These are phyloP conservation scores for Geotrypetes seraphini DNA, from an alignment of 2,797 vertebrate species.

Conservation along the genomic window DNA sequence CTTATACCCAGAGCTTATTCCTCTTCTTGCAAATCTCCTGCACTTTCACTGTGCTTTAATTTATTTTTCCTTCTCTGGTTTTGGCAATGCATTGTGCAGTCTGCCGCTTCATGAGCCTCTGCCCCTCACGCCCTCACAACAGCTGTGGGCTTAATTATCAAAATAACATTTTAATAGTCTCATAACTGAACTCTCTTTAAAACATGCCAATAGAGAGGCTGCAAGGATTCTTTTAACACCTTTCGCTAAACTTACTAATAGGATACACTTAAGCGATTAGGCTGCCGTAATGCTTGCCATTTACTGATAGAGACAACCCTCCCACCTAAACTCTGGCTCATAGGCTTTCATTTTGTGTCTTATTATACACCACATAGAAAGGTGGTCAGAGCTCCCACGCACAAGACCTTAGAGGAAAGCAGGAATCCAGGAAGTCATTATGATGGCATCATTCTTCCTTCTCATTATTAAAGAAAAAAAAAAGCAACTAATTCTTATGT, in stretches of 20 bases:
- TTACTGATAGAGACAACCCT: slow-evolving; percentile 26
- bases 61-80: background rate
- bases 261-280: slow-evolving; percentile 41
- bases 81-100: slow-evolving; percentile 12
- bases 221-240: slow-evolving; percentile 50
- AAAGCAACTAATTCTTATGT: slow-evolving; percentile 12
- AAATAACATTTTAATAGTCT: slow-evolving; percentile 76
- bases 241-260: slow-evolving; percentile 53
- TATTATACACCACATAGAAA: slow-evolving; percentile 21
- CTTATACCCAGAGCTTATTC: background rate
- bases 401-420: slow-evolving; percentile 9
- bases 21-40: background rate
- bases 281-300: slow-evolving; percentile 38
- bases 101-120: slow-evolving; percentile 31
- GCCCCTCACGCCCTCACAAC: slow-evolving; percentile 55
- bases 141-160: slow-evolving; percentile 72
- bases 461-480: slow-evolving; percentile 10
- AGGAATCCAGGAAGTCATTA: slow-evolving; percentile 20
- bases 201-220: slow-evolving; percentile 49
- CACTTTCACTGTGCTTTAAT: background rate
- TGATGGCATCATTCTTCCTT: slow-evolving; percentile 12
- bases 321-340: slow-evolving; percentile 22
- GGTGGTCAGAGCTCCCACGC: slow-evolving; percentile 26
- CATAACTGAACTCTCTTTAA: slow-evolving; percentile 57
- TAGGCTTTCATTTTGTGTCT: slow-evolving; percentile 18